Percentiles rank a stretch among this genome's conserved stretches.
Evolutionary conservation across 2,113 vertebrate genomes (phyloP).

Genomic region (Leptocoma aspasia): DNA sequence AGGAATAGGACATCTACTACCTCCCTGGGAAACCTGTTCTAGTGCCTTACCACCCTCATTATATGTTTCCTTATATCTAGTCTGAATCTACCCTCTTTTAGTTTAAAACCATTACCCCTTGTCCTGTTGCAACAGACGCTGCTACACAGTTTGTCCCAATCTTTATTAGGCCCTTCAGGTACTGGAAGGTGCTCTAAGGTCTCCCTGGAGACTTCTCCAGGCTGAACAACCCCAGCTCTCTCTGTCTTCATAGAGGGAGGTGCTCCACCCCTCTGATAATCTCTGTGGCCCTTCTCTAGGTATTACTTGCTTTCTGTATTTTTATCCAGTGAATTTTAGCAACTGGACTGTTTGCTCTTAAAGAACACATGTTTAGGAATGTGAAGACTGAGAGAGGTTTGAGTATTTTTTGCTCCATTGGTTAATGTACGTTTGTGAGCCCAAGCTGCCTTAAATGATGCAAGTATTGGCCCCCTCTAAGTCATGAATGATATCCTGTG

Average conservation of each 20-base stretch:
- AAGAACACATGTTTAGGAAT: not conserved
- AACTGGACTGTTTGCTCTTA: not conserved
- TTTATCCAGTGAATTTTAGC: not conserved
- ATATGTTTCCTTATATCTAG: not conserved
- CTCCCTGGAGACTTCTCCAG: not conserved
- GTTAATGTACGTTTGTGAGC: not conserved
- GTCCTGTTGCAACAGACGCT: accelerated
- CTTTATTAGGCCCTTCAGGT: not conserved
- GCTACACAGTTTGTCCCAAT: not conserved
- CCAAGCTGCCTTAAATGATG: not conserved
- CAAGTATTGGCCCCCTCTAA: not conserved
- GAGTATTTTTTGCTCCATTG: not conserved
- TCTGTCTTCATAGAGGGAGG: not conserved
- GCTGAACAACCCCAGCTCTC: not conserved
- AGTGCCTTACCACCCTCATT: not conserved
- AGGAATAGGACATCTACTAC: not conserved
- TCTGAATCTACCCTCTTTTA: not conserved
- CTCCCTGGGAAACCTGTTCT: not conserved
- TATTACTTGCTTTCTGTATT: not conserved
- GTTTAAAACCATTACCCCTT: not conserved
- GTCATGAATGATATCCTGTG: not conserved
- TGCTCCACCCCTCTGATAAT: not conserved
- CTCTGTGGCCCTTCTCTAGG: not conserved
- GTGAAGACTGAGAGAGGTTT: not conserved
- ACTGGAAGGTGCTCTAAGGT: not conserved